Percentiles rank a stretch among this genome's conserved stretches.
phyloP scores from a whole-genome alignment of 1,140 invertebrate genomes.

The Bilobella aurantiaca region DNA sequence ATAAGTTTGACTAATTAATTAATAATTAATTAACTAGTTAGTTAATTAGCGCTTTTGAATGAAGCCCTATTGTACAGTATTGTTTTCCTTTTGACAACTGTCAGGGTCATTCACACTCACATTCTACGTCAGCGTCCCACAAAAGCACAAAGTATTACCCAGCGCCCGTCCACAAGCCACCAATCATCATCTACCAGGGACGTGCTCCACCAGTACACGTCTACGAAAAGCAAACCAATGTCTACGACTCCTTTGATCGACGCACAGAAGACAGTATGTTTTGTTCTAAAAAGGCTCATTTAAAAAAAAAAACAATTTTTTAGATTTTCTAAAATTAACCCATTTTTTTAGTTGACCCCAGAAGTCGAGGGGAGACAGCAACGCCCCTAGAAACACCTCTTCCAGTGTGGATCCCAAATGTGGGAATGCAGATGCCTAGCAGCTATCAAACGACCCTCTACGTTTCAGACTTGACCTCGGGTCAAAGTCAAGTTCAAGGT shows the following conservation, averaged over 20 bases:
- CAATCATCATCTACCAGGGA: slow-evolving; percentile 43
- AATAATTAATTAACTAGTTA: too few species aligned
- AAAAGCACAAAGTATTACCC: neutral
- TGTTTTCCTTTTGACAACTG: too few species aligned
- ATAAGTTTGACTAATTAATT: too few species aligned
- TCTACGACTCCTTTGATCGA: neutral
- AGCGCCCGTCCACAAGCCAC: slow-evolving; percentile 37
- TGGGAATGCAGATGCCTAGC: neutral
- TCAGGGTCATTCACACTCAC: neutral
- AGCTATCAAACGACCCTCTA: slow-evolving; percentile 13
- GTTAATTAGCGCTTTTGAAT: too few species aligned
- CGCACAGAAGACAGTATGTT: neutral
- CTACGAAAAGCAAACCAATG: slow-evolving; percentile 33
- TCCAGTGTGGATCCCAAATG: neutral
- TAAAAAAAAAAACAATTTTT: neutral
- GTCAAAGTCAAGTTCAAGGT: neutral
- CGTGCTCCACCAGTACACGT: slow-evolving; percentile 41
- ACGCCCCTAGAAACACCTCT: neutral
- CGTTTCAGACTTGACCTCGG: slow-evolving; percentile 18
- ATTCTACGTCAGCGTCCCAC: neutral
- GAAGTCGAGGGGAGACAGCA: neutral
- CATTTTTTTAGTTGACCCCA: neutral
- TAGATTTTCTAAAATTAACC: neutral
- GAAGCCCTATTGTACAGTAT: too few species aligned
- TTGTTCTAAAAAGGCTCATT: neutral